These are phyloP conservation scores for Hemicordylus capensis DNA, from an alignment of 2,113 vertebrate species.

Conservation along the genomic window DNA sequence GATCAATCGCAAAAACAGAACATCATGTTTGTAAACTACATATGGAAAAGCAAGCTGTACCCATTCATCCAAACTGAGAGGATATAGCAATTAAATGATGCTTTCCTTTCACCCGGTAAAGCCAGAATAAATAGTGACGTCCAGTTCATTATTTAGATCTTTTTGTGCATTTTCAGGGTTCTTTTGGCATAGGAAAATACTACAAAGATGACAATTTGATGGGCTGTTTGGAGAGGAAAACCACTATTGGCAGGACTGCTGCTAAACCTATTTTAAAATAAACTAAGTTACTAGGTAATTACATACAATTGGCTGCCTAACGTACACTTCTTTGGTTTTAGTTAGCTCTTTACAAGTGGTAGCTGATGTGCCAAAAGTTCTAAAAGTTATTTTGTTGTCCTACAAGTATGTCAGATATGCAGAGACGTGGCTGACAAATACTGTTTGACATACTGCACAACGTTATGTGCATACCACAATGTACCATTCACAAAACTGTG, in stretches of 20 bases:
- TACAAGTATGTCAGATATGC: no score
- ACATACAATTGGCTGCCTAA: neutral
- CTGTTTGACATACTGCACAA: no score
- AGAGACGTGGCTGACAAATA: neutral
- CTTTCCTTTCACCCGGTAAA: neutral
- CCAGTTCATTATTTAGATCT: no score
- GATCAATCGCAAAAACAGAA: conserved; percentile 7
- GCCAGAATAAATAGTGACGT: neutral
- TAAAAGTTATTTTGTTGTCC: neutral
- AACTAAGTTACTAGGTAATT: neutral
- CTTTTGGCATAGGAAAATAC: neutral
- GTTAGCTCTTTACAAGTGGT: no score
- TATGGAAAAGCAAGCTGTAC: neutral
- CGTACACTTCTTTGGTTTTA: neutral
- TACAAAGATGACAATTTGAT: neutral
- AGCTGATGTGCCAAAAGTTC: neutral
- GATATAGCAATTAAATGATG: neutral
- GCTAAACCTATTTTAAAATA: neutral
- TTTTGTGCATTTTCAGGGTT: neutral
- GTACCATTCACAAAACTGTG: no score
- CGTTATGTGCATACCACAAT: no score
- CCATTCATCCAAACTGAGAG: neutral
- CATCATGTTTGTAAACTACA: neutral
- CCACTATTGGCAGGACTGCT: neutral
- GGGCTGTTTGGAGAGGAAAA: no score